phyloP scores from a whole-genome alignment of 1,140 invertebrate genomes.

The Drosophila virilis region DNA sequence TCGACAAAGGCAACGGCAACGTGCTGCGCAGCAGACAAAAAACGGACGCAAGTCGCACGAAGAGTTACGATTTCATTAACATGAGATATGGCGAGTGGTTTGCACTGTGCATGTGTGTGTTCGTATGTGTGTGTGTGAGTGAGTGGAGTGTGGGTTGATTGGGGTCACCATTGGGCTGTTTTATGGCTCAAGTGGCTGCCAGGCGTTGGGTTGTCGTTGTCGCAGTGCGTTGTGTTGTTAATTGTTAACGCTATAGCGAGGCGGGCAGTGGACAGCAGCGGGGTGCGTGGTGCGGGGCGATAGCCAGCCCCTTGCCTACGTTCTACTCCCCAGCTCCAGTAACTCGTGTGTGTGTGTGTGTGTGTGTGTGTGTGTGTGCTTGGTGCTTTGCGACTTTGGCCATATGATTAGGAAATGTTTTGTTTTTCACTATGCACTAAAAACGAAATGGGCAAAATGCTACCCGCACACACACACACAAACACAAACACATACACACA shows the following conservation, averaged over 20 bases:
- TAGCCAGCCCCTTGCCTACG: neutral
- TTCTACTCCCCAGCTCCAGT: no score
- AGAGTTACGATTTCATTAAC: slow-evolving; percentile 83
- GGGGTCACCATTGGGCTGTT: slow-evolving; percentile 67
- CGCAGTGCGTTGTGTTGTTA: slow-evolving; percentile 71
- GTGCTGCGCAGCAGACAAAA: slow-evolving; percentile 45
- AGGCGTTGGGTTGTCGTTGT: slow-evolving; percentile 58
- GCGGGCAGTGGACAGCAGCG: neutral
- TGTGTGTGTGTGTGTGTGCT: slow-evolving; percentile 1
- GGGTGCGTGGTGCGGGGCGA: slow-evolving; percentile 16
- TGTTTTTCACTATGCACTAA: slow-evolving; percentile 79
- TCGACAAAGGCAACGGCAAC: slow-evolving; percentile 12
- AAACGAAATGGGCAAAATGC: slow-evolving; percentile 53
- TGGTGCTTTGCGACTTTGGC: slow-evolving; percentile 37
- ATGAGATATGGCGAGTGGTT: slow-evolving; percentile 79
- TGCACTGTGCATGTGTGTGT: neutral
- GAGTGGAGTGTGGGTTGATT: slow-evolving; percentile 33
- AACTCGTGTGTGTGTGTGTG: neutral
- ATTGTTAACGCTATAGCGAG: slow-evolving; percentile 56
- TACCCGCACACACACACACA: slow-evolving; percentile 15
- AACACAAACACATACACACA: slow-evolving; percentile 6
- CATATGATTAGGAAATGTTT: slow-evolving; percentile 82
- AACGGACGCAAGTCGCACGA: slow-evolving; percentile 75
- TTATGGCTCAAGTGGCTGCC: slow-evolving; percentile 75
- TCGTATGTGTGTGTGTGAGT: neutral